A percentile compares a stretch with the other conserved stretches of the same genome.
These are phyloP conservation scores for Thera britannica DNA, from an alignment of 2,888 invertebrate species.

Conservation along the genomic window DNA sequence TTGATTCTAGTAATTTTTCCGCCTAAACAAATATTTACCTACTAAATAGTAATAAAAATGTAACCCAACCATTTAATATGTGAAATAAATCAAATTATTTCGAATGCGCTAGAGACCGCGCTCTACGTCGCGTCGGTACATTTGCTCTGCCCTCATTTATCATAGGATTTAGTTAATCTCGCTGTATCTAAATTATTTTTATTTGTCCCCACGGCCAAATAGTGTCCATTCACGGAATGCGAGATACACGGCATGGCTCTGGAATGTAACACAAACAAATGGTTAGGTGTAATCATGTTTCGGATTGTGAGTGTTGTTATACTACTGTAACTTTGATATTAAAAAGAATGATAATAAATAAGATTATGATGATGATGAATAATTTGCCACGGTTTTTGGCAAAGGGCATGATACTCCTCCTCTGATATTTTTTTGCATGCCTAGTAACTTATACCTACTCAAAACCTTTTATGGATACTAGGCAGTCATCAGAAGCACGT, in stretches of 20 bases:
- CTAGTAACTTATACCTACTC: too few species aligned
- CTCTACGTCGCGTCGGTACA: slow-evolving; percentile 10
- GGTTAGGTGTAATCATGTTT: slow-evolving; percentile 1
- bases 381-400: too few species aligned
- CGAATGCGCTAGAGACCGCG: slow-evolving; percentile 33
- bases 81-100: slow-evolving; percentile 31
- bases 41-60: slow-evolving; percentile 10
- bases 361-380: too few species aligned
- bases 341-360: too few species aligned
- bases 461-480: too few species aligned
- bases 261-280: slow-evolving; percentile 15
- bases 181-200: slow-evolving; percentile 37
- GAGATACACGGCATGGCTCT: slow-evolving; percentile 21
- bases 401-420: too few species aligned
- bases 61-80: slow-evolving; percentile 14
- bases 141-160: slow-evolving; percentile 31
- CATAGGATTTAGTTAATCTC: slow-evolving; percentile 38
- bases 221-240: slow-evolving; percentile 29
- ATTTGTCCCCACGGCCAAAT: slow-evolving; percentile 32
- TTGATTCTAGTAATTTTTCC: background rate
- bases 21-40: background rate
- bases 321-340: too few species aligned
- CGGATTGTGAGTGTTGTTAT: background rate
- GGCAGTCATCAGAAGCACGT: too few species aligned
- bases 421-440: too few species aligned